A percentile compares a stretch with the other conserved stretches of the same genome.
Evolutionary conservation across 35 echinoderm and acorn worm species (phyloP).

Genomic region (Ophioderma brevispina): DNA sequence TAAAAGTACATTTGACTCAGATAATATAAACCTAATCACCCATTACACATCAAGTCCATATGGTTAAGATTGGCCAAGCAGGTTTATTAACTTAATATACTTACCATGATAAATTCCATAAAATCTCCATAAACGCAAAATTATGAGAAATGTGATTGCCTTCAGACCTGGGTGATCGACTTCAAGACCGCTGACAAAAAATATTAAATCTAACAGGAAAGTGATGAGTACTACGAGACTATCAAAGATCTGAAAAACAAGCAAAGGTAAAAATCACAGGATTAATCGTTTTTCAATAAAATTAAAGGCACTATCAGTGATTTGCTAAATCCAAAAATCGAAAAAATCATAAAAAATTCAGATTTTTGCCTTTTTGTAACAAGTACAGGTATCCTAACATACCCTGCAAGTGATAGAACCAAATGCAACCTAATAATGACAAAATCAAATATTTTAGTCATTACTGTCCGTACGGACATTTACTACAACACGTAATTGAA

Average conservation of each 20-base stretch:
- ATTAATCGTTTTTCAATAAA: no score
- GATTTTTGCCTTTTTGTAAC: no score
- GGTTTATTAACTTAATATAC: slow-evolving; percentile 9
- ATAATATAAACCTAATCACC: neutral
- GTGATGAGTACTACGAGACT: slow-evolving; percentile 62
- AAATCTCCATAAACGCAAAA: slow-evolving; percentile 75
- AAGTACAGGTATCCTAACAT: no score
- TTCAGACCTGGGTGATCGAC: neutral
- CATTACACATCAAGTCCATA: neutral
- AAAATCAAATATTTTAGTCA: no score
- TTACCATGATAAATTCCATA: slow-evolving; percentile 63
- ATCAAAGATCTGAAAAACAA: slow-evolving; percentile 70
- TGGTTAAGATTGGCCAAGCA: neutral
- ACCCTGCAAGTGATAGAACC: no score
- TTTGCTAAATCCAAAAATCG: no score
- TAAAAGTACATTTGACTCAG: neutral
- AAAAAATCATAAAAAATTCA: no score
- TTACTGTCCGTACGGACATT: no score
- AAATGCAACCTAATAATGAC: no score
- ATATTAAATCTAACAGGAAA: slow-evolving; percentile 64
- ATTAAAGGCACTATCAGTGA: no score
- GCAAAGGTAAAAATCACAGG: neutral
- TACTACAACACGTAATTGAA: no score
- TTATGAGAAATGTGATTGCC: slow-evolving; percentile 56
- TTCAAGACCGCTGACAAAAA: slow-evolving; percentile 41